phyloP scores from a whole-genome alignment of 2,797 vertebrate species.

The Falco naumanni region DNA sequence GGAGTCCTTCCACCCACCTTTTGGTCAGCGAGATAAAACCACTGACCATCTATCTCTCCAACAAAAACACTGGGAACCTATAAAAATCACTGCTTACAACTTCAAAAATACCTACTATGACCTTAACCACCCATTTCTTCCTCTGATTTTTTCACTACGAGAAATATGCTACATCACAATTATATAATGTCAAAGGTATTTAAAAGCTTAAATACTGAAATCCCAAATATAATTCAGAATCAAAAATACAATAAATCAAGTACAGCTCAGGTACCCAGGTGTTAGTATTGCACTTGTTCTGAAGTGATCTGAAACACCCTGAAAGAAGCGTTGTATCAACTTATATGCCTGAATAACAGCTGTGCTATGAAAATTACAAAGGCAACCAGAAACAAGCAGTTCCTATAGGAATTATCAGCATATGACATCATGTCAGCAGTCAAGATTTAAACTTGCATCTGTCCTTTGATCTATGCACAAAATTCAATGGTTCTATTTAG shows the following conservation, averaged over 20 bases:
- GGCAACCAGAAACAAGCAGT: background rate
- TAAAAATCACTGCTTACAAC: background rate
- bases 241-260: background rate
- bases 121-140: constrained; percentile 22
- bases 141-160: background rate
- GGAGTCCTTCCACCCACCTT: background rate
- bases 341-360: background rate
- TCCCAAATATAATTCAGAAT: background rate
- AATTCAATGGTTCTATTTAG: background rate
- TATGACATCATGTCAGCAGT: background rate
- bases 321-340: background rate
- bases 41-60: background rate
- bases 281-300: background rate
- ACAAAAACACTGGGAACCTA: background rate
- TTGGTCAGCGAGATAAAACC: background rate
- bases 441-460: background rate
- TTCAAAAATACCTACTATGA: background rate
- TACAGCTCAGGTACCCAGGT: background rate
- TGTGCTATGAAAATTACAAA: background rate
- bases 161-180: background rate
- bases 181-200: background rate
- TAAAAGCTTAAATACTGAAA: background rate
- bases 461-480: background rate
- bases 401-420: constrained; percentile 6
- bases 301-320: background rate